These are phyloP conservation scores for Ctenicera cuprea DNA, from an alignment of 2,888 invertebrate species.

Conservation along the genomic window DNA sequence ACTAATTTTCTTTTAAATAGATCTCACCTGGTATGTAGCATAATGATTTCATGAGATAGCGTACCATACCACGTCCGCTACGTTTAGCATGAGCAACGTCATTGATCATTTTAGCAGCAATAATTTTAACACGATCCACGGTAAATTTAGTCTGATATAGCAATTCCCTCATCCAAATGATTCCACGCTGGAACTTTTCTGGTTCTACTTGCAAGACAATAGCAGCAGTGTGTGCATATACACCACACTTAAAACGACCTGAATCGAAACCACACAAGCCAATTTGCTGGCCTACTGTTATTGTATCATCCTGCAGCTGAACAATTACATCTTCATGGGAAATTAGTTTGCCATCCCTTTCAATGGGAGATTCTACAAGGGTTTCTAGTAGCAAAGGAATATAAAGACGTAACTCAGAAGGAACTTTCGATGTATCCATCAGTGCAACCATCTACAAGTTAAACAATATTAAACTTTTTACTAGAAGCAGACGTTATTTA, in stretches of 20 bases:
- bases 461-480: constrained; percentile 19
- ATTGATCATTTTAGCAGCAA: constrained; percentile 88
- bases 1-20: constrained; percentile 4
- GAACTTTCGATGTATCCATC: constrained; percentile 81
- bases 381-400: constrained; percentile 85
- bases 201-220: constrained; percentile 85
- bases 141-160: constrained; percentile 83
- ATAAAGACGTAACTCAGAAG: constrained; percentile 79
- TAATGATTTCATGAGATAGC: constrained; percentile 77
- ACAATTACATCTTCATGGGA: constrained; percentile 85
- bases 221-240: constrained; percentile 81
- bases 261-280: constrained; percentile 76
- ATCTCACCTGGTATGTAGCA: constrained; percentile 76
- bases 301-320: constrained; percentile 84
- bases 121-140: constrained; percentile 83
- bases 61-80: constrained; percentile 82
- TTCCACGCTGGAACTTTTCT: constrained; percentile 83
- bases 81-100: constrained; percentile 86
- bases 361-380: constrained; percentile 85
- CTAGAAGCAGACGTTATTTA: background rate
- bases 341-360: constrained; percentile 75
- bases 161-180: constrained; percentile 86
- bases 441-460: constrained; percentile 81
- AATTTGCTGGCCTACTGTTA: constrained; percentile 77
- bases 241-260: constrained; percentile 81